Percentiles rank a stretch among this genome's conserved stretches.
Evolutionary conservation across 2,113 vertebrate species (phyloP).

Genomic region (Zosterops japonicus): DNA sequence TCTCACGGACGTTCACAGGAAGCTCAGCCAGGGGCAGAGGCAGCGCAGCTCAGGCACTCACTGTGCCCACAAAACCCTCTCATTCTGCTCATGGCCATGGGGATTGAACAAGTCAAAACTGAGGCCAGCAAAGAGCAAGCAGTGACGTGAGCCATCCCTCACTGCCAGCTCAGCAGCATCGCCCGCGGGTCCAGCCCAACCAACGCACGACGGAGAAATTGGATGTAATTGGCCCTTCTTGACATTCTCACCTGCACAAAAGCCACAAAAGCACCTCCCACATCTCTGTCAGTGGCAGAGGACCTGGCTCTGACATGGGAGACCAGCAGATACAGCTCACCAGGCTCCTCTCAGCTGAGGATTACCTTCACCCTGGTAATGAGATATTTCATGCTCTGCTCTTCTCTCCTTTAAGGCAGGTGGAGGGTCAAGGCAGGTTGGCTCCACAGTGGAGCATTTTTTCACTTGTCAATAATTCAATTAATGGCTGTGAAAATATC

Average conservation of each 20-base stretch:
- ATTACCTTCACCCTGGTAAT: background rate
- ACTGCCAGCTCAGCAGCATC: background rate
- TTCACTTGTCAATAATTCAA: background rate
- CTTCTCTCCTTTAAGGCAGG: background rate
- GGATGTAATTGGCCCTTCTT: background rate
- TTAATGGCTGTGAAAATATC: background rate
- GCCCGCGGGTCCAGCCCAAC: background rate
- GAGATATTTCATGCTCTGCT: background rate
- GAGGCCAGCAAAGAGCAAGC: background rate
- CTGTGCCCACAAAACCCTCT: background rate
- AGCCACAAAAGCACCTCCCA: background rate
- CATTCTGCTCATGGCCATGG: background rate
- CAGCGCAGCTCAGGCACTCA: accelerated
- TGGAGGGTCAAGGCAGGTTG: background rate
- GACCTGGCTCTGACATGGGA: background rate
- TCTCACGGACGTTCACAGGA: accelerated
- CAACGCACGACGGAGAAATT: accelerated
- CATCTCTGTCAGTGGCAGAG: accelerated
- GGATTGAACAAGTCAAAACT: background rate
- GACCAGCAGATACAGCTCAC: background rate
- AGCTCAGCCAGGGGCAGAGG: background rate
- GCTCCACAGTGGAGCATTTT: background rate
- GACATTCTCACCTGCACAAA: background rate
- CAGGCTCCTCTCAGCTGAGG: background rate
- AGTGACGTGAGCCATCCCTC: background rate